Evolutionary conservation across 1,140 invertebrate species (phyloP).

Genomic region (Yoshiicerus persimilis): DNA sequence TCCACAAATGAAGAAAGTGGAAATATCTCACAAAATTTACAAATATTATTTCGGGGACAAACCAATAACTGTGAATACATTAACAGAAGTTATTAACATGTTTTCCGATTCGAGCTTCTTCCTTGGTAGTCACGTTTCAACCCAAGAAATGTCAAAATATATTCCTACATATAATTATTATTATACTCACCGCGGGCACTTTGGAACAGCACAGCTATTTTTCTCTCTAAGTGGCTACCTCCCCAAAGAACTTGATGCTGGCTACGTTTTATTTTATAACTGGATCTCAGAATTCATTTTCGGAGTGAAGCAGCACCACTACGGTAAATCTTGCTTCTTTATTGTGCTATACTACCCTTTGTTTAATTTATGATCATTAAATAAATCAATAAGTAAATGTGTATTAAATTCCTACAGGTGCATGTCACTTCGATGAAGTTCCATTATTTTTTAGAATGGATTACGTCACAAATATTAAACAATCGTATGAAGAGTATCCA

Average conservation of each 20-base stretch:
- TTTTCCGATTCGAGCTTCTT: constrained; percentile 39
- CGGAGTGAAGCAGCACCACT: constrained; percentile 19
- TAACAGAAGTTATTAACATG: constrained; percentile 32
- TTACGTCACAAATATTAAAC: constrained; percentile 28
- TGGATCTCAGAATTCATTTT: constrained; percentile 5
- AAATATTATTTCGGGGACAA: constrained; percentile 7
- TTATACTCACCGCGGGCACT: constrained; percentile 34
- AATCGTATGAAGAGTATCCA: constrained; percentile 2
- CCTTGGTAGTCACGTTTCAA: background rate
- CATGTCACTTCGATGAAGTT: constrained; percentile 32
- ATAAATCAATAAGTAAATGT: background rate
- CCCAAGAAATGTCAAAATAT: background rate
- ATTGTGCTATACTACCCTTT: too few relatives aligned
- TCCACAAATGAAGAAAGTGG: background rate
- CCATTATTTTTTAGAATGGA: constrained; percentile 34
- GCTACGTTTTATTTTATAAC: background rate
- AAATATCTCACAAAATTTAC: constrained; percentile 28
- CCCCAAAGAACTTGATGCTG: constrained; percentile 22
- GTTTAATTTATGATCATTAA: background rate
- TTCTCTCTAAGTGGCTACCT: constrained; percentile 21
- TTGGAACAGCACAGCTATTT: constrained; percentile 38
- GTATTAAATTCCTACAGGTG: background rate
- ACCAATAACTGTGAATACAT: background rate
- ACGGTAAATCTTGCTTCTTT: background rate
- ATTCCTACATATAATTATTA: constrained; percentile 30